A percentile compares a stretch with the other conserved stretches of the same genome.
These are phyloP conservation scores for Porites lobata DNA, from an alignment of 92 coral and sea anemone species.

Conservation along the genomic window DNA sequence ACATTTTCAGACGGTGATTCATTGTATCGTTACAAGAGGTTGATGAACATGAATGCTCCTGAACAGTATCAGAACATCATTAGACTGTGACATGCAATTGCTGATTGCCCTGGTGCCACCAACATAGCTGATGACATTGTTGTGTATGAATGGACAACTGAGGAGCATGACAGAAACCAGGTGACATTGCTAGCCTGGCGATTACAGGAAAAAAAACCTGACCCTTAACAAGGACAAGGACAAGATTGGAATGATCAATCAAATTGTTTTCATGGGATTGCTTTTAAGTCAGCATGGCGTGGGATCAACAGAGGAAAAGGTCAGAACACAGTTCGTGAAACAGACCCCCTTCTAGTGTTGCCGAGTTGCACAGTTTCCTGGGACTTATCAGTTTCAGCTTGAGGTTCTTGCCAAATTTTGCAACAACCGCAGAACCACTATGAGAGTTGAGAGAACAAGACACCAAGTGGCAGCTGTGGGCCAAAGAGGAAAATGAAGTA, in stretches of 20 bases:
- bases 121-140: slow-evolving; percentile 41
- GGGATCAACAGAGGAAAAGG: too few species aligned
- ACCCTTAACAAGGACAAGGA: too few species aligned
- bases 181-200: not conserved
- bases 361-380: too few species aligned
- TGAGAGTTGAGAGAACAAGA: not conserved
- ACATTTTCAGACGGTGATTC: not conserved
- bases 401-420: slow-evolving; percentile 34
- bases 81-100: slow-evolving; percentile 17
- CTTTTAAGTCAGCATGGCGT: too few species aligned
- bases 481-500: too few species aligned
- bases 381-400: not conserved
- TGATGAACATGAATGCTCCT: slow-evolving; percentile 6
- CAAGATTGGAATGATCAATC: not conserved
- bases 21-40: not conserved
- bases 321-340: too few species aligned
- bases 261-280: not conserved
- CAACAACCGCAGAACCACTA: slow-evolving; percentile 2
- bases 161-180: slow-evolving; percentile 31
- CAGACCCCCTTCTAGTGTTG: too few species aligned
- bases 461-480: not conserved
- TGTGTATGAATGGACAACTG: not conserved
- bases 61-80: slow-evolving; percentile 13
- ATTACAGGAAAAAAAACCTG: too few species aligned
- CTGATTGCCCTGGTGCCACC: slow-evolving; percentile 36